phyloP scores from a whole-genome alignment of 2,113 vertebrate species.

The Holacanthus passer region DNA sequence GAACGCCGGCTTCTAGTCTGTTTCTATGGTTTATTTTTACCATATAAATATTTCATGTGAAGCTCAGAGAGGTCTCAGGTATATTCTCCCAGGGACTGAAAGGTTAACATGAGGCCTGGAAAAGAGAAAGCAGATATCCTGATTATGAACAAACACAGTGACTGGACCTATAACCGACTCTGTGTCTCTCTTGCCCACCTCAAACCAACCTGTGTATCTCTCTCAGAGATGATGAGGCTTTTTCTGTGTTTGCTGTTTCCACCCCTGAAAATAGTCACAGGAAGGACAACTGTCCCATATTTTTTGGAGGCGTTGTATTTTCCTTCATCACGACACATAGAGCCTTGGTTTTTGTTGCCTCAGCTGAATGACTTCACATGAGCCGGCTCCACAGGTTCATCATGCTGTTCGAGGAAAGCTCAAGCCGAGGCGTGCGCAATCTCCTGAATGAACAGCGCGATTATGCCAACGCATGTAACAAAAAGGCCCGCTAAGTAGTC shows the following conservation, averaged over 20 bases:
- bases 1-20: neutral
- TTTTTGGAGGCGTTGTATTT: constrained; percentile 33
- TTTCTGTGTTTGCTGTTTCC: constrained; percentile 3
- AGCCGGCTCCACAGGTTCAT: no score
- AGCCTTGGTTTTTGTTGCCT: constrained; percentile 52
- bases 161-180: constrained; percentile 26
- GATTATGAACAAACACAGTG: constrained; percentile 59
- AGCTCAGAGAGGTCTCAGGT: neutral
- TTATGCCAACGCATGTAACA: neutral
- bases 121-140: constrained; percentile 3
- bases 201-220: constrained; percentile 44
- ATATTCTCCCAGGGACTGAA: neutral
- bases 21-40: neutral
- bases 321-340: constrained; percentile 9
- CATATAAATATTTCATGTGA: neutral
- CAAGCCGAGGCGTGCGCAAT: neutral
- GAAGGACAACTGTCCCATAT: constrained; percentile 3
- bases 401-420: neutral
- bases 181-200: constrained; percentile 18
- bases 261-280: constrained; percentile 11
- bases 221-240: constrained; percentile 21
- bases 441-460: neutral
- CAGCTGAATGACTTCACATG: neutral
- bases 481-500: no score
- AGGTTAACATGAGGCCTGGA: constrained; percentile 21